phyloP scores from a whole-genome alignment of 2,888 invertebrate species.

The Hipparchia semele region DNA sequence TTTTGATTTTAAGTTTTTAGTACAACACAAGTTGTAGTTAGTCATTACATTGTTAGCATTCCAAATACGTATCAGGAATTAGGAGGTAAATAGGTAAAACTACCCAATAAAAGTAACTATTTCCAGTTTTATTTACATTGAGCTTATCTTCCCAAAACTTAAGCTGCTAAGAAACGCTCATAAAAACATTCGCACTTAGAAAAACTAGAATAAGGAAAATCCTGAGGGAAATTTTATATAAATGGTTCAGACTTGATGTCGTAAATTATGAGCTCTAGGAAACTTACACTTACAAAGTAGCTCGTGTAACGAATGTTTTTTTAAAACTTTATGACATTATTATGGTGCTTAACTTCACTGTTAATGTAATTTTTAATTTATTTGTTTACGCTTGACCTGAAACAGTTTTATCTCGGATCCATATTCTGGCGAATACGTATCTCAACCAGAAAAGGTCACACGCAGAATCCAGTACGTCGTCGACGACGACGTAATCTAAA shows the following conservation, averaged over 20 bases:
- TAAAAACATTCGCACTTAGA: not conserved
- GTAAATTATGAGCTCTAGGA: slow-evolving; percentile 9
- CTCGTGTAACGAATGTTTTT: not conserved
- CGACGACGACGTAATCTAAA: no score
- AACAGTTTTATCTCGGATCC: not conserved
- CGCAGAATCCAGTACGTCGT: no score
- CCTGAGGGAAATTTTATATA: slow-evolving; percentile 7
- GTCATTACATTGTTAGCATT: no score
- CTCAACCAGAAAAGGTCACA: not conserved
- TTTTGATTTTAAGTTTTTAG: no score
- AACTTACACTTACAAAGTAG: slow-evolving; percentile 14
- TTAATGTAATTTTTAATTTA: not conserved
- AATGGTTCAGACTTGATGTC: slow-evolving; percentile 7
- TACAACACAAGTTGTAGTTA: no score
- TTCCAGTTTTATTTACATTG: no score
- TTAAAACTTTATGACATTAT: not conserved
- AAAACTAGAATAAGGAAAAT: not conserved
- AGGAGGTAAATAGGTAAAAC: no score
- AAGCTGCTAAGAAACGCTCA: not conserved
- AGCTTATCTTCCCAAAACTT: not conserved
- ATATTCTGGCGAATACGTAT: not conserved
- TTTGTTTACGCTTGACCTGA: not conserved
- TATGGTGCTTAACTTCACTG: not conserved
- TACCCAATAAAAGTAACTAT: no score
- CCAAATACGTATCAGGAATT: no score